These are phyloP conservation scores for Numenius arquata DNA, from an alignment of 2,113 vertebrate species.

Conservation along the genomic window DNA sequence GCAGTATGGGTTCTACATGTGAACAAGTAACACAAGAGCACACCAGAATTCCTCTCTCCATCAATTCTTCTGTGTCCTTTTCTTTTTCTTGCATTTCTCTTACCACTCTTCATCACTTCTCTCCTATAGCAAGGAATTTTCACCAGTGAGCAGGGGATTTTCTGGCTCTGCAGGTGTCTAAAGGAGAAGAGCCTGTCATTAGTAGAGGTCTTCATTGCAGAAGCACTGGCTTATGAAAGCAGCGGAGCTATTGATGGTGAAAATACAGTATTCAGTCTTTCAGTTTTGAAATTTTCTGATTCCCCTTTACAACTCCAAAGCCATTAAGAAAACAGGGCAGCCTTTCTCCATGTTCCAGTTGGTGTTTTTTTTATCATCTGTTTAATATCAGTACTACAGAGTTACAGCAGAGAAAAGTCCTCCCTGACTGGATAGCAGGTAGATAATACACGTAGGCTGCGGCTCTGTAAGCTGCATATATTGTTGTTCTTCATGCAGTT, in stretches of 20 bases:
- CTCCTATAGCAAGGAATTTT: not conserved
- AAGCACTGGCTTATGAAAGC: not conserved
- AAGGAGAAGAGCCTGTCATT: not conserved
- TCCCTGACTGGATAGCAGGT: not conserved
- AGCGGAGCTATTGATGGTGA: not conserved
- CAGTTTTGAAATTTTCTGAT: not conserved
- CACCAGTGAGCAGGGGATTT: not conserved
- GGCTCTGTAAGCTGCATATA: not conserved
- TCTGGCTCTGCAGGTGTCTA: not conserved
- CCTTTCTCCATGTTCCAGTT: not conserved
- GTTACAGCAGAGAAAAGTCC: not conserved
- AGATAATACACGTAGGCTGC: not conserved
- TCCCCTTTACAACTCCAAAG: not conserved
- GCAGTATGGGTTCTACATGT: not conserved
- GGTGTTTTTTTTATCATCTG: not conserved
- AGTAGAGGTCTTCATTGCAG: not conserved
- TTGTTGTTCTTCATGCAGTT: not conserved
- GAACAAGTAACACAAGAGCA: not conserved
- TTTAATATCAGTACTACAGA: not conserved
- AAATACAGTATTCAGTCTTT: not conserved
- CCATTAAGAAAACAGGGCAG: not conserved
- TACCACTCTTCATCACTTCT: not conserved
- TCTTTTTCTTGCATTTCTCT: not conserved
- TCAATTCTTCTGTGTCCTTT: not conserved
- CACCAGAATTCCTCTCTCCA: not conserved